These are phyloP conservation scores for Lepus timidus DNA, from an alignment of 2,113 vertebrate genomes.

Conservation along the genomic window DNA sequence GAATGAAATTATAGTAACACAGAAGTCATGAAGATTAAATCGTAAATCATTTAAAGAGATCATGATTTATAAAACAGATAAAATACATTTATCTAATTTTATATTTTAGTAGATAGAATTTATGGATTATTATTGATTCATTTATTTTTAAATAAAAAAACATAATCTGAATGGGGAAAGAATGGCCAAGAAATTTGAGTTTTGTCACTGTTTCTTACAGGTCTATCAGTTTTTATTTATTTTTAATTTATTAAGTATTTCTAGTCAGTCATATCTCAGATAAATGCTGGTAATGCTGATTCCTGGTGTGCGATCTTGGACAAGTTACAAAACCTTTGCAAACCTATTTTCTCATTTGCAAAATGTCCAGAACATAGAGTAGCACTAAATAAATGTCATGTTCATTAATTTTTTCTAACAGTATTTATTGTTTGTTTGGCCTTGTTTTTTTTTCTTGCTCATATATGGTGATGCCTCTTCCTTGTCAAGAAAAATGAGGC, in stretches of 20 bases:
- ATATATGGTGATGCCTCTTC: neutral
- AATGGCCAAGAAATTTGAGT: neutral
- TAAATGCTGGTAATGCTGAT: neutral
- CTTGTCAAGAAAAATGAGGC: neutral
- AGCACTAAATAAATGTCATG: neutral
- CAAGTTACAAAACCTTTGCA: neutral
- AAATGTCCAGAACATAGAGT: neutral
- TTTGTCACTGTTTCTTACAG: neutral
- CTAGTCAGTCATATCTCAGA: neutral
- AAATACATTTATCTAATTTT: neutral
- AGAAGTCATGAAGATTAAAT: neutral
- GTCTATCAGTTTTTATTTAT: neutral
- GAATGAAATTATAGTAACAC: neutral
- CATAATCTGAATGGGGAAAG: neutral
- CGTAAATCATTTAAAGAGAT: neutral
- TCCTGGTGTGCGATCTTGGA: neutral
- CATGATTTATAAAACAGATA: neutral
- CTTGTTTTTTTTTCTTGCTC: neutral
- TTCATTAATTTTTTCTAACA: neutral
- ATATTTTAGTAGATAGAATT: constrained; percentile 1
- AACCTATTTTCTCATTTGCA: constrained; percentile 23
- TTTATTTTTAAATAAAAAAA: neutral
- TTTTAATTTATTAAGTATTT: neutral
- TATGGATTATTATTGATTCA: neutral
- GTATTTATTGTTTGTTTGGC: neutral